Evolutionary conservation across 2,113 vertebrate species (phyloP).

Genomic region (Gallinago jamesoni): DNA sequence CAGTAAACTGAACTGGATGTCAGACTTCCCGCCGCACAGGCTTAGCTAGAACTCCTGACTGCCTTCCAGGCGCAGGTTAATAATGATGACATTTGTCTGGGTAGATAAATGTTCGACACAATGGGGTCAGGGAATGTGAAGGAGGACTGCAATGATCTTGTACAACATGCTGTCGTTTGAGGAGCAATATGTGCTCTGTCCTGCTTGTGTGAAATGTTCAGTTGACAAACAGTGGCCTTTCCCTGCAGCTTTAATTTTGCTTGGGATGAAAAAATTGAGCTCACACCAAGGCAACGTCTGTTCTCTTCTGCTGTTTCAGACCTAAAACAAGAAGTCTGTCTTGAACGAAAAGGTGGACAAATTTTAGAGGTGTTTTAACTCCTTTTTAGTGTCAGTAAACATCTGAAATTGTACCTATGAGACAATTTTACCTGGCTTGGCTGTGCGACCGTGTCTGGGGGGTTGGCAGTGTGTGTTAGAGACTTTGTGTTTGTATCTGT

Average conservation of each 20-base stretch:
- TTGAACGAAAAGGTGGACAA: background rate
- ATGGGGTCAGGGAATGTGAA: background rate
- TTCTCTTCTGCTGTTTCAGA: background rate
- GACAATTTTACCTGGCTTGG: background rate
- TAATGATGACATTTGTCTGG: background rate
- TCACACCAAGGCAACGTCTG: background rate
- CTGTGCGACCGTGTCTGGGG: background rate
- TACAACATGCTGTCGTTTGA: background rate
- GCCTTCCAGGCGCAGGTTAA: conserved; percentile 25
- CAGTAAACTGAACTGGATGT: background rate
- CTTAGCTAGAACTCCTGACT: background rate
- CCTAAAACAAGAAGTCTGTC: background rate
- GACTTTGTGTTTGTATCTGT: background rate
- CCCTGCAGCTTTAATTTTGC: background rate
- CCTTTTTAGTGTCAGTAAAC: background rate
- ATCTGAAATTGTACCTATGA: background rate
- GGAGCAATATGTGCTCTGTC: background rate
- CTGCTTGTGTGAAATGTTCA: background rate
- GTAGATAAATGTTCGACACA: background rate
- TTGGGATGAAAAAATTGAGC: background rate
- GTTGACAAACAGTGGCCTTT: background rate
- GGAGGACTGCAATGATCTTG: background rate
- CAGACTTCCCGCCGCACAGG: background rate
- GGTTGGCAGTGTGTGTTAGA: background rate
- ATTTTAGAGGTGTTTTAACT: background rate